Base-by-base conservation (phyloP, 2,888 invertebrate species). In the Drosophila gaucha region DNA sequence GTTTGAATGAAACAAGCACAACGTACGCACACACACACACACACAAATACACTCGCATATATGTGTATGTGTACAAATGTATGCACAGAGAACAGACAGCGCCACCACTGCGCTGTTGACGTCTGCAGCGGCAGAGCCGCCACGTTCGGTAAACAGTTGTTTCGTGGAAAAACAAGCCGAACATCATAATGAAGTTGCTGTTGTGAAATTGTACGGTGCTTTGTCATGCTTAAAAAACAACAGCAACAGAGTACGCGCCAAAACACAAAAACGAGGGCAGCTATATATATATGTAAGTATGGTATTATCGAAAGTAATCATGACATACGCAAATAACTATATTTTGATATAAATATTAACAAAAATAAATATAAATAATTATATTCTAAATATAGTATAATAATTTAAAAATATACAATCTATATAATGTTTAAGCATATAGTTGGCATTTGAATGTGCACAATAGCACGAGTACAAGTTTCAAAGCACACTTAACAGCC, bases 171-270 rank as follows among this genome's bases (percentile, higher is more conserved):
- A 83, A 84, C 88, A 84, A 88, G 70, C 73, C 80, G 74, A 76
- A 86, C 83, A 78, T 85, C 80, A 89, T 88, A 52, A 89, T 88
- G 89, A 88, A 74, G 78, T 86, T 86, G 76, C 80, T 86, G 88
- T 88, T 88, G 89, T 89, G 88, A 88, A 89, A 89, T 88, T 89
- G 79, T 89, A 84, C 80, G 82, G 79, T 80, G 76, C 78, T 74
- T 83, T 80, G 78, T 85, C 77, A 86, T 82, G 80, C 80, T 82
- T 82, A 84, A 87, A 87, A 76, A 73, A 64, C 76, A 67, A 66
- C 57, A 70, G 50, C 74, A 78, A 58, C 72, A 68, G 68, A 75
- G 72, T 80, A 71, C 82, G 80, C 82, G 78, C 80, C 78, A 76
- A 76, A 80, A 80, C 76, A 76, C 83, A 84, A 75, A 84, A 73